These are phyloP conservation scores for Rattus rattus DNA, from an alignment of 2,113 vertebrate genomes.

Conservation along the genomic window DNA sequence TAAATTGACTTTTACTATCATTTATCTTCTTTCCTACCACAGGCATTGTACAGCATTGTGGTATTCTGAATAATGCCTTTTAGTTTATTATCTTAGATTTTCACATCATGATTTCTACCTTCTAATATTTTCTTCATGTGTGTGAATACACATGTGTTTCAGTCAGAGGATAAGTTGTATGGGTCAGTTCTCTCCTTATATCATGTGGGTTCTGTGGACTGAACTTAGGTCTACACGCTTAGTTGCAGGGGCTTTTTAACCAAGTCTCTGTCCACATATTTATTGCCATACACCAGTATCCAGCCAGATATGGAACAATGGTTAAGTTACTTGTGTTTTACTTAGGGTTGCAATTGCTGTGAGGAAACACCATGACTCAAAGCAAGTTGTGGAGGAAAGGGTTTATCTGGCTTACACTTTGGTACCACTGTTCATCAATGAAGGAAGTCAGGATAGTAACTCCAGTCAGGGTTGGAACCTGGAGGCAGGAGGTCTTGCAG, in stretches of 20 bases:
- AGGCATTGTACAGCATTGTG: background rate
- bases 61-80: background rate
- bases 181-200: no score
- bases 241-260: background rate
- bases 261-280: background rate
- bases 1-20: background rate
- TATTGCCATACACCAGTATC: background rate
- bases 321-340: background rate
- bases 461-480: background rate
- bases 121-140: background rate
- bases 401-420: background rate
- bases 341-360: background rate
- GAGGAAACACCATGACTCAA: background rate
- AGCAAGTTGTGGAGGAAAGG: background rate
- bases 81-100: background rate
- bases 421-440: background rate
- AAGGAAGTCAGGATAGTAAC: background rate
- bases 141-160: background rate
- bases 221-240: background rate
- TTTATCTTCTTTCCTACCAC: background rate
- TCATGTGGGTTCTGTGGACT: background rate
- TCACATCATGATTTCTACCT: background rate
- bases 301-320: background rate
- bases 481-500: background rate
- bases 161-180: background rate